These are phyloP conservation scores for Cossypha niveicapilla DNA, from an alignment of 2,797 vertebrate genomes.

Conservation along the genomic window DNA sequence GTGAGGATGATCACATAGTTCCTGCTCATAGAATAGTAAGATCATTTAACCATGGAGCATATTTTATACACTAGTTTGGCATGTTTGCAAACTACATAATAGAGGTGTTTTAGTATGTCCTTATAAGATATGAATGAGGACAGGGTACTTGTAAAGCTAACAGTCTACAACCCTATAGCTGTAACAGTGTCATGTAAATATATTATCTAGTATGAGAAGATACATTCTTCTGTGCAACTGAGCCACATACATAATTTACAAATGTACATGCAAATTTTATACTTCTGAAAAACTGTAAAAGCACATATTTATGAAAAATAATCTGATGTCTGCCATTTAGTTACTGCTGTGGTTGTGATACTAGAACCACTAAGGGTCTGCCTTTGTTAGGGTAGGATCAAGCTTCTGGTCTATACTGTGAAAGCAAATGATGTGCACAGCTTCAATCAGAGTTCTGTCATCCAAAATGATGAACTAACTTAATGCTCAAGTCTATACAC, in stretches of 20 bases:
- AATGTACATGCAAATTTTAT: not conserved
- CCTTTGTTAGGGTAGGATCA: not conserved
- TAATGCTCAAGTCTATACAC: not conserved
- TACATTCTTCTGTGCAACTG: not conserved
- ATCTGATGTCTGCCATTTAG: not conserved
- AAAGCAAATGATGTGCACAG: not conserved
- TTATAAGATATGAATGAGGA: not conserved
- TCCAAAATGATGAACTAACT: not conserved
- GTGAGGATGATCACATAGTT: not conserved
- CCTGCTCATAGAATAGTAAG: not conserved
- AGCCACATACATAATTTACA: not conserved
- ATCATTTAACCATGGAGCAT: not conserved
- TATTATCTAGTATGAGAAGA: not conserved
- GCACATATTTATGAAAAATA: not conserved
- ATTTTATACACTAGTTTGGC: not conserved
- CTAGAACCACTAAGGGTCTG: not conserved
- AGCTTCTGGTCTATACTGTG: not conserved
- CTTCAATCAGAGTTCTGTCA: not conserved
- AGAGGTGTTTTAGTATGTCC: not conserved
- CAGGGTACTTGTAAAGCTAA: not conserved
- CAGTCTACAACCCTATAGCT: not conserved
- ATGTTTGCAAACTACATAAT: not conserved
- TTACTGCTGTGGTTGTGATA: not conserved
- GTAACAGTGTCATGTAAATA: not conserved
- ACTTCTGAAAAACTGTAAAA: not conserved